Base-by-base conservation (phyloP, 2,113 vertebrate species). In the Anas platyrhynchos region DNA sequence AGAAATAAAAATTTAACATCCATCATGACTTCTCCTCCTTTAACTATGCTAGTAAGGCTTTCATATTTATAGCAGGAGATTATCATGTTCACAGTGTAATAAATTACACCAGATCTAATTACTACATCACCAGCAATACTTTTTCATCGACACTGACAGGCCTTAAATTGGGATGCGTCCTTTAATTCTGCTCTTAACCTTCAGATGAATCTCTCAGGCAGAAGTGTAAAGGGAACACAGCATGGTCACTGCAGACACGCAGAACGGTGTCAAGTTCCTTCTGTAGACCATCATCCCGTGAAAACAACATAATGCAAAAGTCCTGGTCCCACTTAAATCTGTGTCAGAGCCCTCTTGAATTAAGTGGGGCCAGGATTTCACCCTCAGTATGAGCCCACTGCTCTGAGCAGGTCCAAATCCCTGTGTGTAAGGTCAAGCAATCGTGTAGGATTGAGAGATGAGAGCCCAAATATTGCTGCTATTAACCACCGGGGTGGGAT, bases 31-130 rank as follows among this genome's bases (percentile, higher is more conserved):
- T 93, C 93, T 93, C 78, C 83, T 95, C 88, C 74, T 96, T 84
- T 94, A 96, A 94, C 94, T 93, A 78, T 2, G 44, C 91, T 75
- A 87, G 92, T 7, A 72, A 94, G 93, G 80, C 88, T 87, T 95
- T 89, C 94, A 85, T 94, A 97, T 97, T 97, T 97, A 96, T 96
- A 96, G 96, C 96, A 91, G 93, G 92, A 97, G 96, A 97, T 97
- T 96, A 96, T 85, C 93, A 92, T 41, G 10, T 94, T 96, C 94
- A 87, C 76, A 69, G 77, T 74, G 84, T 96, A 97, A 97, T 96
- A 97, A 96, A 97, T 97, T 95, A 96, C 92, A 79, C 25, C 77
- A 92, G 94, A 87, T 96, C 94, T 97, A 96, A 97, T 97, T 97
- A 97, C 93, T 95, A 93, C 91, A 93, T 96, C 94, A 96, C 93